Evolutionary conservation across 2,888 invertebrate genomes (phyloP).

Genomic region (Ormyrus nitidulus): DNA sequence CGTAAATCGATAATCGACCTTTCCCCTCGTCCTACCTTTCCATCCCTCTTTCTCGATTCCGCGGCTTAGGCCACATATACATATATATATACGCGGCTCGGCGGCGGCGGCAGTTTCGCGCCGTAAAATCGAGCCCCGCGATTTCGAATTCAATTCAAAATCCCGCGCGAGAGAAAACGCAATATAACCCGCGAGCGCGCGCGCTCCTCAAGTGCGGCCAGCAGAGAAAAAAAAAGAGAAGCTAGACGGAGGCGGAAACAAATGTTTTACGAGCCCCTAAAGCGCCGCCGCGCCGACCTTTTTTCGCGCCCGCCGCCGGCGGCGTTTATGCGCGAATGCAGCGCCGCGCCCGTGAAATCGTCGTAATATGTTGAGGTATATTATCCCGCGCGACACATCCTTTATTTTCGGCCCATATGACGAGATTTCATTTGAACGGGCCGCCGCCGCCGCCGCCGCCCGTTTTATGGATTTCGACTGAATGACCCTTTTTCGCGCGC

Average conservation of each 20-base stretch:
- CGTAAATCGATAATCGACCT: conserved; percentile 32
- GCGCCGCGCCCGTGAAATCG: neutral
- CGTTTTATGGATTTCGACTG: conserved; percentile 20
- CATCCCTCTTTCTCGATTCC: conserved; percentile 14
- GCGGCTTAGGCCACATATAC: conserved; percentile 22
- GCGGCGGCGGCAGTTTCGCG: neutral
- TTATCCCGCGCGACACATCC: conserved; percentile 33
- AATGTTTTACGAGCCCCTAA: conserved; percentile 9
- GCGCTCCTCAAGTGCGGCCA: too few relatives aligned
- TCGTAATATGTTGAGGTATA: conserved; percentile 38
- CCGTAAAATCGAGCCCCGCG: conserved; percentile 59
- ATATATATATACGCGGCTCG: neutral
- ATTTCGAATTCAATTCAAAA: conserved; percentile 74
- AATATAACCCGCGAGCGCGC: conserved; percentile 60
- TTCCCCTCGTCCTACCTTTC: conserved; percentile 2
- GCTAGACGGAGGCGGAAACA: too few relatives aligned
- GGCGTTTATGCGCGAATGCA: neutral
- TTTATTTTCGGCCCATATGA: conserved; percentile 55
- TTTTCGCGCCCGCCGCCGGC: conserved; percentile 1
- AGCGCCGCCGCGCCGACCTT: conserved; percentile 16
- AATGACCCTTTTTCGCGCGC: neutral
- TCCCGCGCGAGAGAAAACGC: conserved; percentile 62
- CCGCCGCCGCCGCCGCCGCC: neutral
- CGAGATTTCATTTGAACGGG: conserved; percentile 50
- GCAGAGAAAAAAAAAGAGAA: too few relatives aligned